A percentile compares a stretch with the other conserved stretches of the same genome.
These are phyloP conservation scores for Nerophis lumbriciformis DNA, from an alignment of 2,113 vertebrate genomes.

Conservation along the genomic window DNA sequence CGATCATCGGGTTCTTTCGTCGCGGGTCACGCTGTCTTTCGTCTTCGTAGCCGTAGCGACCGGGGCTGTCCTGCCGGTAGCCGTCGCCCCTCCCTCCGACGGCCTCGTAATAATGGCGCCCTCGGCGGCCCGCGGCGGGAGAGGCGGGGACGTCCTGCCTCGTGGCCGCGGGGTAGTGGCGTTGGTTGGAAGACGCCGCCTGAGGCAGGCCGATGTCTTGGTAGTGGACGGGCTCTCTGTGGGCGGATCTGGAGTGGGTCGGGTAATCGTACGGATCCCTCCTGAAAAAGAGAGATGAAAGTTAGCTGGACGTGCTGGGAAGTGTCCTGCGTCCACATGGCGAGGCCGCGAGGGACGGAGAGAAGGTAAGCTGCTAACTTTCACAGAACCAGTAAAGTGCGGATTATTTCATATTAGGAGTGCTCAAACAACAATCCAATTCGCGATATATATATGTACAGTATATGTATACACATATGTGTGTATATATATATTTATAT, in stretches of 20 bases:
- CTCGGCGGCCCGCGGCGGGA: conserved; percentile 48
- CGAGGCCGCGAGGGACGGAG: conserved; percentile 20
- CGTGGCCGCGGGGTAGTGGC: conserved; percentile 67
- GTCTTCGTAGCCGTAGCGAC: conserved; percentile 43
- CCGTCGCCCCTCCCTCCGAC: conserved; percentile 33
- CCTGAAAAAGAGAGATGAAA: conserved; percentile 43
- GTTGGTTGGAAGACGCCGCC: conserved; percentile 56
- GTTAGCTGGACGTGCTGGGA: conserved; percentile 18
- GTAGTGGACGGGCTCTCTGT: conserved; percentile 37
- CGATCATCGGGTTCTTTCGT: conserved; percentile 85
- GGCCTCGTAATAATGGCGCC: conserved; percentile 64
- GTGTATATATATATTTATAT: too few relatives aligned
- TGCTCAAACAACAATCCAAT: too few relatives aligned
- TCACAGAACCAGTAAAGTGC: too few relatives aligned
- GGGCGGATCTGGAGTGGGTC: conserved; percentile 37
- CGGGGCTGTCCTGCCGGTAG: conserved; percentile 68
- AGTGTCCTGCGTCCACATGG: conserved; percentile 40
- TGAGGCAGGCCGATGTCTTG: conserved; percentile 29
- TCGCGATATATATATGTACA: too few relatives aligned
- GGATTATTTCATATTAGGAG: too few relatives aligned
- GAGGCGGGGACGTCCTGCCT: conserved; percentile 82
- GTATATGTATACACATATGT: too few relatives aligned
- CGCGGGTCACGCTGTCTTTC: conserved; percentile 75
- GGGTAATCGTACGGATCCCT: conserved; percentile 60
- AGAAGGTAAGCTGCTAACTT: conserved; percentile 42